Evolutionary conservation across 2,797 vertebrate genomes (phyloP).

Genomic region (Molossus alvarezi): DNA sequence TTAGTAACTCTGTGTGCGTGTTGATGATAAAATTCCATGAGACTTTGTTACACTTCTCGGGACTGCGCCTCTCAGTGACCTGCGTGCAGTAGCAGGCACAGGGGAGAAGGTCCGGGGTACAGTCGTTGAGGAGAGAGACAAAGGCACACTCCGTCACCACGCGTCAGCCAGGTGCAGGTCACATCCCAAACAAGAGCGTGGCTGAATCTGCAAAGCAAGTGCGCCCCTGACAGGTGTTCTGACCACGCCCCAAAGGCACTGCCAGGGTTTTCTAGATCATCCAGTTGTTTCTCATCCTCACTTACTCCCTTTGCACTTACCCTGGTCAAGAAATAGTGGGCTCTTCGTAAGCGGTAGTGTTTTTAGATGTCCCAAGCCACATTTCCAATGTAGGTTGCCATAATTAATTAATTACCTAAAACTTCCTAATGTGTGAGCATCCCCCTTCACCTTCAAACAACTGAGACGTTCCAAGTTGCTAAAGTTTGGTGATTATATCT

Average conservation of each 20-base stretch:
- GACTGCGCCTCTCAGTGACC: background rate
- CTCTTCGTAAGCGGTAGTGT: background rate
- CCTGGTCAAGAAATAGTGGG: background rate
- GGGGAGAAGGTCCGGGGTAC: background rate
- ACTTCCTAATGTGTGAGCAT: background rate
- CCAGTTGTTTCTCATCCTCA: background rate
- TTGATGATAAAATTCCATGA: background rate
- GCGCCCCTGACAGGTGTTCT: background rate
- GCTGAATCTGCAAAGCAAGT: background rate
- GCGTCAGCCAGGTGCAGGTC: background rate
- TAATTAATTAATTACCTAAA: background rate
- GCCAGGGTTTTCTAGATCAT: background rate
- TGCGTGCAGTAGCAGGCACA: accelerated
- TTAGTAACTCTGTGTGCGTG: background rate
- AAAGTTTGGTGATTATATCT: background rate
- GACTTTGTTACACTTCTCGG: background rate
- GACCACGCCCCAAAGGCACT: background rate
- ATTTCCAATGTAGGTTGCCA: background rate
- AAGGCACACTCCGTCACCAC: background rate
- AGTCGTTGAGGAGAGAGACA: background rate
- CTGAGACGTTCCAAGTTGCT: background rate
- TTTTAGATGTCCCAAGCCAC: background rate
- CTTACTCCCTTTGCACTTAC: background rate
- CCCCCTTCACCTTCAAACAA: background rate
- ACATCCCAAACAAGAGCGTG: accelerated